A percentile compares a stretch with the other conserved stretches of the same genome.
Evolutionary conservation across 1,140 invertebrate genomes (phyloP).

Genomic region (Drosophila baimaii): DNA sequence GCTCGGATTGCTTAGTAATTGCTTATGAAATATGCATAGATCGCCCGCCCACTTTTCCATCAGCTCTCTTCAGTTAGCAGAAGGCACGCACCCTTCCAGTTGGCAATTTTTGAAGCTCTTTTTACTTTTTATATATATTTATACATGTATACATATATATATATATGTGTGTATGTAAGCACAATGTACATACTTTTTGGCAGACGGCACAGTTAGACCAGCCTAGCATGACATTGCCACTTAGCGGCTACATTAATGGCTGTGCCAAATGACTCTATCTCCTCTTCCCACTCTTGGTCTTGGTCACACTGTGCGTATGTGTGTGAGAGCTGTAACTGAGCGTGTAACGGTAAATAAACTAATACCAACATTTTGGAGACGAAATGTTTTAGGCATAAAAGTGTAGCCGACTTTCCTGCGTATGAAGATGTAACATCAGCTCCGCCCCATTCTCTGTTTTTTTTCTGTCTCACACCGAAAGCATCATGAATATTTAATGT

Average conservation of each 20-base stretch:
- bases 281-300: neutral
- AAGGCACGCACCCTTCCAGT: conserved; percentile 66
- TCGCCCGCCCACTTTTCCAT: conserved; percentile 6
- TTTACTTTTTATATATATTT: conserved; percentile 11
- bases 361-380: conserved; percentile 64
- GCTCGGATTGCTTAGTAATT: conserved; percentile 70
- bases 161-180: neutral
- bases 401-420: conserved; percentile 64
- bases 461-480: conserved; percentile 14
- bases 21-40: conserved; percentile 81
- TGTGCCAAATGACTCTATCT: conserved; percentile 72
- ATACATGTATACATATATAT: conserved; percentile 1
- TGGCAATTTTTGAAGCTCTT: conserved; percentile 55
- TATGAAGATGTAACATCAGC: conserved; percentile 73
- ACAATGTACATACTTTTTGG: conserved; percentile 7
- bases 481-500: conserved; percentile 79
- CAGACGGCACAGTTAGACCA: conserved; percentile 55
- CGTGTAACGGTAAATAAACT: conserved; percentile 82
- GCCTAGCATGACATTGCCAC: conserved; percentile 81
- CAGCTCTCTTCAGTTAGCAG: neutral
- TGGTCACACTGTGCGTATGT: neutral
- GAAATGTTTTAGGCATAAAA: conserved; percentile 60
- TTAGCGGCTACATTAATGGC: conserved; percentile 82
- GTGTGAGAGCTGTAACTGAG: conserved; percentile 61
- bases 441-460: conserved; percentile 10